Percentiles rank a stretch among this genome's conserved stretches.
These are phyloP conservation scores for Pollenia amentaria DNA, from an alignment of 2,888 invertebrate genomes.

Conservation along the genomic window DNA sequence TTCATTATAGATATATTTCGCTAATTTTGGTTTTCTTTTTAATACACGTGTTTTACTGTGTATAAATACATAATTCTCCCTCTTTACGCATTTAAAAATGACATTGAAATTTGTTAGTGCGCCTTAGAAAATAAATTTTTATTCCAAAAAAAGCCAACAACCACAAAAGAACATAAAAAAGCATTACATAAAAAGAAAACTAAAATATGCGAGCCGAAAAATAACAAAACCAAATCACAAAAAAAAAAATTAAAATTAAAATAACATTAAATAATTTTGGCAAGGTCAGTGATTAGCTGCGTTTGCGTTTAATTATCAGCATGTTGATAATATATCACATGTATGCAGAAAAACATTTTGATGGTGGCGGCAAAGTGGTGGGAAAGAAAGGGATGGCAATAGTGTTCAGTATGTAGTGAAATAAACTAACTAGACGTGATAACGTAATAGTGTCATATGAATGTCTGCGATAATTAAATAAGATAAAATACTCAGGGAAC, in stretches of 20 bases:
- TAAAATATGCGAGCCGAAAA: conserved; percentile 24
- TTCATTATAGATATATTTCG: too few relatives aligned
- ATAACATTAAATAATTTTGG: conserved; percentile 45
- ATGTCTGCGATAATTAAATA: too few relatives aligned
- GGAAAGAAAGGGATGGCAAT: neutral
- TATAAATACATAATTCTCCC: neutral
- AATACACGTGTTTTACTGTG: neutral
- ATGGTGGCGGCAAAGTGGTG: too few relatives aligned
- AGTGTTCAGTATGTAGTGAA: neutral
- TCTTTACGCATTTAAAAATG: conserved; percentile 41
- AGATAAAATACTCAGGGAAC: too few relatives aligned
- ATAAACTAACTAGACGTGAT: neutral
- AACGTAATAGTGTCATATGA: neutral
- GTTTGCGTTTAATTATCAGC: conserved; percentile 36
- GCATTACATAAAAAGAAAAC: conserved; percentile 18
- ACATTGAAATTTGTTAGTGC: conserved; percentile 50
- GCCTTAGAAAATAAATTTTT: conserved; percentile 39
- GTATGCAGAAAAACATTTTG: too few relatives aligned
- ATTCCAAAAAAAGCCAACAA: conserved; percentile 33
- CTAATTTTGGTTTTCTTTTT: too few relatives aligned
- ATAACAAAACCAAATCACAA: conserved; percentile 8
- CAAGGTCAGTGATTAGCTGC: conserved; percentile 52
- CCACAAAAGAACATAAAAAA: neutral
- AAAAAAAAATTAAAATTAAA: conserved; percentile 31
- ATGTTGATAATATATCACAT: conserved; percentile 4